Percentiles rank a stretch among this genome's conserved stretches.
These are phyloP conservation scores for Platalea minor DNA, from an alignment of 2,797 vertebrate genomes.

Conservation along the genomic window DNA sequence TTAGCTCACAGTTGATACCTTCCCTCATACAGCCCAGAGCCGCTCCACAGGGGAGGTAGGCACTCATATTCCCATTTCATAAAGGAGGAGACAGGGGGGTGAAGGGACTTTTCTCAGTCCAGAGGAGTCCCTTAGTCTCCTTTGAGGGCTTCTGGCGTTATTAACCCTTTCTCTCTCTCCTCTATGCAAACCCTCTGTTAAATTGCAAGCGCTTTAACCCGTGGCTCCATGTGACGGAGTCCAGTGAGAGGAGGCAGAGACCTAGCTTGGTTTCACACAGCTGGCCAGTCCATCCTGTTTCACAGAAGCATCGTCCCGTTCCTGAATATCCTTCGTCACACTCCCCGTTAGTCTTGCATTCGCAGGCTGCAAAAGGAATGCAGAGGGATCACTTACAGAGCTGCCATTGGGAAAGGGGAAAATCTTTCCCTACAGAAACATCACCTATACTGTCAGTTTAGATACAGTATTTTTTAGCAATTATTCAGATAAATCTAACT, in stretches of 20 bases:
- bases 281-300: conserved; percentile 86
- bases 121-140: neutral
- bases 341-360: conserved; percentile 83
- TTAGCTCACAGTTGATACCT: neutral
- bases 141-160: neutral
- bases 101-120: neutral
- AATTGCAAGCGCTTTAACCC: neutral
- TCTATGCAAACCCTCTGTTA: neutral
- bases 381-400: neutral
- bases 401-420: neutral
- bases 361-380: conserved; percentile 79
- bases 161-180: neutral
- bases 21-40: neutral
- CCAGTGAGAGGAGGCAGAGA: conserved; percentile 51
- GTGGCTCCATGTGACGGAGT: fast-evolving
- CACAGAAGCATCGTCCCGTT: conserved; percentile 86
- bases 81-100: neutral
- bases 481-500: neutral
- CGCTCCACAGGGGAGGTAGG: neutral
- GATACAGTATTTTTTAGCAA: neutral
- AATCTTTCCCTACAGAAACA: neutral
- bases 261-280: conserved; percentile 82
- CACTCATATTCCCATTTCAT: neutral
- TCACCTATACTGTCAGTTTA: neutral
- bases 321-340: conserved; percentile 83